A percentile compares a stretch with the other conserved stretches of the same genome.
Conservation (phyloP, 37 sponge, comb jelly and placozoan genomes). For the Ephydatia muelleri region DNA sequence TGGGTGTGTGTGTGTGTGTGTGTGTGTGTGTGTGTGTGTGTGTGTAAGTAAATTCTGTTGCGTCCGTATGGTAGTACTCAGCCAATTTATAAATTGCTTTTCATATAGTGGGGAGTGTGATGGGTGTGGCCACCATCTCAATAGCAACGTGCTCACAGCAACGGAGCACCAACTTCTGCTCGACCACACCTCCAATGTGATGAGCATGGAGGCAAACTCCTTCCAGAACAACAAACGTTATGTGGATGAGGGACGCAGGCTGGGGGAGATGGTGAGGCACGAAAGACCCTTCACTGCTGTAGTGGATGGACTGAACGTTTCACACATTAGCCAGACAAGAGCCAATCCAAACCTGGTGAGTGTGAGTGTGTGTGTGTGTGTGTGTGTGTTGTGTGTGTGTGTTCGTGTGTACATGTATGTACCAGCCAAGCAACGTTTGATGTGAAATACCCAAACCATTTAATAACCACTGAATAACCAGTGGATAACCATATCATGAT, state of each 20-base stretch:
- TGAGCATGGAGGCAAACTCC: background rate
- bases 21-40: background rate
- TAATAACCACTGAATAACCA: too few species aligned
- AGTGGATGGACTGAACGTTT: constrained; percentile 9
- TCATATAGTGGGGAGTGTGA: background rate
- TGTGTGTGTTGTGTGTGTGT: too few species aligned
- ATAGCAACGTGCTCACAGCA: background rate
- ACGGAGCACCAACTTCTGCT: background rate
- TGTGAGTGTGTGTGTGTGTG: too few species aligned
- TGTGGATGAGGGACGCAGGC: background rate
- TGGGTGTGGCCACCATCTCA: background rate
- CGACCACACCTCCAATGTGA: background rate
- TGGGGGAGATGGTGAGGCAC: background rate
- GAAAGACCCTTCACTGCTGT: background rate
- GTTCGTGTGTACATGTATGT: too few species aligned
- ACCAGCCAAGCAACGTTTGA: too few species aligned
- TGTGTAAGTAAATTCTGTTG: too few species aligned
- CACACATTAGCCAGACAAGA: background rate
- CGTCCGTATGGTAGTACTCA: background rate
- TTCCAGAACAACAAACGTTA: background rate
- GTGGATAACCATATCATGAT: too few species aligned
- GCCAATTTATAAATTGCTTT: background rate
- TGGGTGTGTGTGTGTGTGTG: background rate
- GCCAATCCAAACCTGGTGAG: background rate
- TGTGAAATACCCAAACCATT: too few species aligned